phyloP scores from a whole-genome alignment of 2,113 vertebrate species.

The Puntigrus tetrazona region DNA sequence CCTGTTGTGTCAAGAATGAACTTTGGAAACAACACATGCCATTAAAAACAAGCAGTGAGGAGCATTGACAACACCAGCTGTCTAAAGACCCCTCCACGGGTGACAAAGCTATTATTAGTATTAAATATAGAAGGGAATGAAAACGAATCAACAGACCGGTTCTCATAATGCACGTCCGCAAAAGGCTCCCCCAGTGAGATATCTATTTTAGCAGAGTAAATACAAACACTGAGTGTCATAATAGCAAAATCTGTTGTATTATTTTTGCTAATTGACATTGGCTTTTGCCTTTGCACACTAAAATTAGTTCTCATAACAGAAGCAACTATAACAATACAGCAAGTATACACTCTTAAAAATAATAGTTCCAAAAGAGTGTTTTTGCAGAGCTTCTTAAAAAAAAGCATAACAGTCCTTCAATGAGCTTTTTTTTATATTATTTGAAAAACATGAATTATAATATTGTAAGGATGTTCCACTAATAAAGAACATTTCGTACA shows the following conservation, averaged over 20 bases:
- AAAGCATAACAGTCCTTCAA: no score
- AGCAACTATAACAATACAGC: no score
- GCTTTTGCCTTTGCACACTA: not conserved
- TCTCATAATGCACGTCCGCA: not conserved
- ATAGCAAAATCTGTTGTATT: no score
- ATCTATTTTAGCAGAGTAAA: no score
- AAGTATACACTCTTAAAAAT: not conserved
- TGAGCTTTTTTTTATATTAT: no score
- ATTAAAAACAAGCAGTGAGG: slow-evolving; percentile 36
- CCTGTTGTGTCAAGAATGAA: slow-evolving; percentile 49
- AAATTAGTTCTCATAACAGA: not conserved
- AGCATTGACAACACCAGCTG: slow-evolving; percentile 67
- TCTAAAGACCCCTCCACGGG: slow-evolving; percentile 51
- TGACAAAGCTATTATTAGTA: slow-evolving; percentile 67
- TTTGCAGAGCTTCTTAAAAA: no score
- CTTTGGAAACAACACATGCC: slow-evolving; percentile 41
- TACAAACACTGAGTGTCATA: not conserved
- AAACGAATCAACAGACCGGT: no score
- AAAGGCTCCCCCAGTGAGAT: no score
- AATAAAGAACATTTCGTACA: no score
- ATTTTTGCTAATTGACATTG: not conserved
- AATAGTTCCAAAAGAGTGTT: no score
- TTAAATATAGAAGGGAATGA: slow-evolving; percentile 53
- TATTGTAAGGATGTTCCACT: no score
- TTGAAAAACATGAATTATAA: no score